Base-by-base conservation (phyloP, 2,888 invertebrate species). In the Xestia rhomboidea region DNA sequence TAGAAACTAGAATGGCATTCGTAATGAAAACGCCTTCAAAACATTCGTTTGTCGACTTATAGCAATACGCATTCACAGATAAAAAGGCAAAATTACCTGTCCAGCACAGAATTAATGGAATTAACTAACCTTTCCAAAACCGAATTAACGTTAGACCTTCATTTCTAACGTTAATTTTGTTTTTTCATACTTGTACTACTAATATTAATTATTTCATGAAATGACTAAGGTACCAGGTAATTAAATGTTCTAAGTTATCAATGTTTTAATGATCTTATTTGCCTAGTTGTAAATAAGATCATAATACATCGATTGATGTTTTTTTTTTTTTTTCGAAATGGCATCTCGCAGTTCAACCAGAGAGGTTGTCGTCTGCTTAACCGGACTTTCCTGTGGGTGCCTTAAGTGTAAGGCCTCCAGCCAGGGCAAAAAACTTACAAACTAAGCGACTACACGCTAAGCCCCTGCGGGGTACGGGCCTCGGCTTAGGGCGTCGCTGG, bases 1-100 rank as follows among this genome's bases (percentile, higher is more conserved):
- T 77, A n/a, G n/a, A 68, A 51, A 67, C 63, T 73, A 44, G 24
- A 51, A 54, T 46, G 51, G 54, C 73, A 57, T n/a, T 60, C 60
- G 72, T 49, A 72, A 72, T 79, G 27, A 30, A 67, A 41, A 57
- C 27, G 38, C 41, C 49, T 77, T 54, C 57, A 70, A 70, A 68
- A 54, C 69, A 70, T 73, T 69, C 11, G 54, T 81, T 44, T 49
- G 34, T 57, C 41, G 60, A 46, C 13, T 27, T 6, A n/a, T 46
- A 64, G 51, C 41, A 44, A 62, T 70, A n/a, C 54, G 70, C 41
- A 46, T 68, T 71, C 34, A 76, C 49, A 38, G 62, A 38, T 30
- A 70, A 68, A n/a, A 49, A 70, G n/a, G 38, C 46, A 24, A 73
- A 79, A 84, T 72, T 84, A 68, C 78, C 76, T 84, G 84, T 78